Evolutionary conservation across 1,140 invertebrate genomes (phyloP).

Genomic region (Platorchestia sp.): DNA sequence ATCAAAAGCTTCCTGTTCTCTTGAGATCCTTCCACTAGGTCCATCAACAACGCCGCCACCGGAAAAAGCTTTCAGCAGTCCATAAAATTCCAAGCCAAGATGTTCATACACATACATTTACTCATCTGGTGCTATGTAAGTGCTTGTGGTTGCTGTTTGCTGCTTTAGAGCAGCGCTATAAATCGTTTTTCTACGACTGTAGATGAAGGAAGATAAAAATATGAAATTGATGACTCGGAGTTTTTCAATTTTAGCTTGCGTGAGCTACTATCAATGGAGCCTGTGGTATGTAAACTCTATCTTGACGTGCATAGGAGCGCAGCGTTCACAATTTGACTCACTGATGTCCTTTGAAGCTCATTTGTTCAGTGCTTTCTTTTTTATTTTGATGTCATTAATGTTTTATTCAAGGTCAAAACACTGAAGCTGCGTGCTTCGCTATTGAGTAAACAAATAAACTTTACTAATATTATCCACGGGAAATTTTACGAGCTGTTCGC

Average conservation of each 20-base stretch:
- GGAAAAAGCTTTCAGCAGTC: constrained; percentile 26
- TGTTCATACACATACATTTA: constrained; percentile 2
- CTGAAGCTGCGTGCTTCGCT: too few species aligned
- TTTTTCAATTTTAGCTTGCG: neutral
- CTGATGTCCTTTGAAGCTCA: neutral
- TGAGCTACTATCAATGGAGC: neutral
- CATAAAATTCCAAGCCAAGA: constrained; percentile 2
- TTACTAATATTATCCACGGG: too few species aligned
- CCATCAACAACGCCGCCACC: constrained; percentile 2
- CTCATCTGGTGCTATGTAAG: neutral
- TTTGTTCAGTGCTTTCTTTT: neutral
- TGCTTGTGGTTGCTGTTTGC: neutral
- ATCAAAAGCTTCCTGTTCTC: constrained; percentile 47
- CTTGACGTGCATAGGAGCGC: neutral
- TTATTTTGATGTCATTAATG: too few species aligned
- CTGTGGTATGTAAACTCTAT: neutral
- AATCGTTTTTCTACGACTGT: neutral
- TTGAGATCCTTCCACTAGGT: neutral
- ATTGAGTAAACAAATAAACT: too few species aligned
- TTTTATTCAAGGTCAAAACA: too few species aligned
- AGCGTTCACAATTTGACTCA: neutral
- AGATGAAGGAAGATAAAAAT: neutral
- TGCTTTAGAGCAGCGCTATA: neutral
- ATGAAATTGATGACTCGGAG: neutral
- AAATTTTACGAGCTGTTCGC: too few species aligned